phyloP scores from a whole-genome alignment of 2,888 invertebrate species.

The Cephus rjabovi region DNA sequence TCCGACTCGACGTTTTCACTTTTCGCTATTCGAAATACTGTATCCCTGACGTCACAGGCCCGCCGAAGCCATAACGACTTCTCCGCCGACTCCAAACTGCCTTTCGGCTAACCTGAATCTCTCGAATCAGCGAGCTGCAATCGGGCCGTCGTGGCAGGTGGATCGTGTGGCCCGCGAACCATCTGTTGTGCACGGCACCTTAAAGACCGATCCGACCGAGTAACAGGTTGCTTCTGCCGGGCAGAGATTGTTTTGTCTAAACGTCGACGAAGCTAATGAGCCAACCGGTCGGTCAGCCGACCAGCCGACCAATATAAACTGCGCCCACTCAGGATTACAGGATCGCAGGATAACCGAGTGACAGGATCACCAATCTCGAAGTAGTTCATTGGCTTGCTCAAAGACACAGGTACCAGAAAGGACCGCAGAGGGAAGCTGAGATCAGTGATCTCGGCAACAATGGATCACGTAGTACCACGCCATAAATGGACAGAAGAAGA shows the following conservation, averaged over 20 bases:
- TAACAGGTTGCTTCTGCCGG: slow-evolving; percentile 46
- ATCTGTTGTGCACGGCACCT: slow-evolving; percentile 52
- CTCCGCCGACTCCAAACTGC: no score
- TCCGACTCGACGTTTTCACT: no score
- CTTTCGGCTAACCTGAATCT: not conserved
- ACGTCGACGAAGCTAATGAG: slow-evolving; percentile 45
- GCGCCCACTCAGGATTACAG: not conserved
- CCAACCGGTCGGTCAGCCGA: slow-evolving; percentile 19
- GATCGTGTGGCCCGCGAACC: slow-evolving; percentile 36
- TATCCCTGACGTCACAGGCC: no score
- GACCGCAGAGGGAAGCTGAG: not conserved
- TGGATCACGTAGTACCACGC: slow-evolving; percentile 47
- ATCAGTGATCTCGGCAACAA: slow-evolving; percentile 31
- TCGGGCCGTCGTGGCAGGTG: slow-evolving; percentile 8
- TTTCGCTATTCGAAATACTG: no score
- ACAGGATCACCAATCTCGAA: no score
- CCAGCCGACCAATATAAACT: no score
- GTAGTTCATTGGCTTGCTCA: no score
- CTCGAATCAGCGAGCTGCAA: slow-evolving; percentile 2
- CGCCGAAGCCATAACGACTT: no score
- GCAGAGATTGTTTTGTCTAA: slow-evolving; percentile 51
- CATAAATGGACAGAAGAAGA: slow-evolving; percentile 45
- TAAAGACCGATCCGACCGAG: slow-evolving; percentile 37
- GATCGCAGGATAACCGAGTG: not conserved
- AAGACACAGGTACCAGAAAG: not conserved